Evolutionary conservation across 1,140 invertebrate genomes (phyloP), one percentile per base, ranked within the genome.

Genomic region (Anoplophora glabripennis): DNA sequence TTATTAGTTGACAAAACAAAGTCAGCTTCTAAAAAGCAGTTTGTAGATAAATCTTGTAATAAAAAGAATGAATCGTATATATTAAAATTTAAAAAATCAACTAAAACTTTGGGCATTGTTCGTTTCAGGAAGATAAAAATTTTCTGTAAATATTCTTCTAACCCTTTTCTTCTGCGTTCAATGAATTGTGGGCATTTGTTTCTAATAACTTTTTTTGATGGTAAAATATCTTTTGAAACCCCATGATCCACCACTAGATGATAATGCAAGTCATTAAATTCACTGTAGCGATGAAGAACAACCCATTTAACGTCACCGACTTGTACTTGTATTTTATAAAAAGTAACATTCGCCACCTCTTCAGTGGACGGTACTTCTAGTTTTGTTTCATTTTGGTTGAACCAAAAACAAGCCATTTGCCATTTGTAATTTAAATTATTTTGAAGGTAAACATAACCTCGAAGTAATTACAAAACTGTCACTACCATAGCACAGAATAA

Each of bases 211-310:
- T 95, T 95, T 74, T 97, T 97, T 4, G 92, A 91, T 12, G 94
- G 94, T 10, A 97, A 73, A 53, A 94, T 80, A 66, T 92, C 91
- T 73, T 90, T 92, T 15, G 85, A 82, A 1, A 94, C 85, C 12
- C 89, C 86, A 72, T 90, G 86, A 63, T 92, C 88, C 15, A 76
- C 66, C 0, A 92, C 84, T 7, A 96, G 80, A 70, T 86, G 87
- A 11, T 93, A 89, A 72, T 97, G 90, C 4, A 97, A 80, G 40
- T 92, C 89, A 51, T 86, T 84, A 76, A 97, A 97, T 65, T 95
- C 92, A 71, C 84, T 93, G 75, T 95, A 97, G 47, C 93, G 82
- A 71, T 92, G 88, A 64, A 83, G 85, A 0, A 96, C 86, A 40
- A 78, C 84, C 94, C 94, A 97, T 44, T 84, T 81, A 61, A 90